Conservation (phyloP, 2,888 invertebrate species). For the Boloria euphrosyne region DNA sequence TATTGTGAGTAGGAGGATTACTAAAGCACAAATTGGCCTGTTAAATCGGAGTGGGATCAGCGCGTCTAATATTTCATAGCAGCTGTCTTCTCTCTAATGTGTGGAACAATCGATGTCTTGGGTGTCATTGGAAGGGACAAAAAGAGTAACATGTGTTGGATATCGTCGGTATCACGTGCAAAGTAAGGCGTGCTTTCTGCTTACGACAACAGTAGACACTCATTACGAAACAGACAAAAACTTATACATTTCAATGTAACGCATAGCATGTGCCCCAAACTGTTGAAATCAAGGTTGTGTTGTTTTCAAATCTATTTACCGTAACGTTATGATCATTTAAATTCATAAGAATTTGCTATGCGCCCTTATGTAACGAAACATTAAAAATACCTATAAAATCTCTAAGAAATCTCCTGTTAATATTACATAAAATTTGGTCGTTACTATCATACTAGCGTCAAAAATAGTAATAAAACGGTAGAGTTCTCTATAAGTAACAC, state of each 20-base stretch:
- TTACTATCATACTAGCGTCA: too few relatives aligned
- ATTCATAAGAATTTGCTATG: background rate
- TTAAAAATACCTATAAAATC: background rate
- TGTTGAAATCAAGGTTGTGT: slow-evolving; percentile 17
- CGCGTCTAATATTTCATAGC: slow-evolving; percentile 65
- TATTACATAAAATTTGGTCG: background rate
- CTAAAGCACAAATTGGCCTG: slow-evolving; percentile 49
- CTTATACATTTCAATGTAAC: slow-evolving; percentile 22
- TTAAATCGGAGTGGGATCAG: slow-evolving; percentile 53
- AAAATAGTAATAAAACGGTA: background rate
- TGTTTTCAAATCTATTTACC: slow-evolving; percentile 9
- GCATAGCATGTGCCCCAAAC: slow-evolving; percentile 14
- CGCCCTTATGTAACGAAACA: background rate
- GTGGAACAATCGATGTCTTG: slow-evolving; percentile 66
- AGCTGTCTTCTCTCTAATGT: slow-evolving; percentile 57
- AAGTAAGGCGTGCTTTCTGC: slow-evolving; percentile 53
- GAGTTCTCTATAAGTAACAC: slow-evolving; percentile 6
- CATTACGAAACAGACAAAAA: slow-evolving; percentile 28
- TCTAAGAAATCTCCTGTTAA: background rate
- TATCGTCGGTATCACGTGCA: slow-evolving; percentile 58
- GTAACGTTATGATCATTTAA: slow-evolving; percentile 7
- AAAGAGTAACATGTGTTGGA: slow-evolving; percentile 67
- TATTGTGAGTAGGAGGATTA: slow-evolving; percentile 65
- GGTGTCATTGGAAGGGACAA: slow-evolving; percentile 61
- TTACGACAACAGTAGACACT: slow-evolving; percentile 47